Evolutionary conservation across 2,888 invertebrate species (phyloP), one percentile per base, ranked within the genome.

Genomic region (Subacronicta megacephala): DNA sequence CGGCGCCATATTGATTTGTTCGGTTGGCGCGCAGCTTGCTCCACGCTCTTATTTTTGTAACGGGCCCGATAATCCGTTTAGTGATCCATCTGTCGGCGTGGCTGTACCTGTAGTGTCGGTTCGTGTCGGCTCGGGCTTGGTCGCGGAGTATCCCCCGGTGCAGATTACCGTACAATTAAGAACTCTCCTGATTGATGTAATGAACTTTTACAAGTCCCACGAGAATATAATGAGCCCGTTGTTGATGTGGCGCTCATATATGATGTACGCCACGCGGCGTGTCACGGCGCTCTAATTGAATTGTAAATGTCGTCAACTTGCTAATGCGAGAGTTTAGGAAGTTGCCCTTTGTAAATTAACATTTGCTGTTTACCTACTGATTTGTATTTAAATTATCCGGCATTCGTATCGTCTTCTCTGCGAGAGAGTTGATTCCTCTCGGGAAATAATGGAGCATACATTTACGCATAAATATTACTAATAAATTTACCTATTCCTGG

Each of bases 391-490:
- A 66, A 63, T 62, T 45, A 51, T 54, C 40, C 37, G 29, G 50
- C 36, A 60, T 63, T 61, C 51, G 62, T 53, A 47, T 57, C 49
- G 45, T 54, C 55, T 46, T 64, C 53, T 44, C 50, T 35, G 51
- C 29, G 44, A 53, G 42, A 51, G 13, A 42, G 71, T 62, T 74
- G 59, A 76, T 77, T 73, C 77, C 81, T 81, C 80, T 38, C 44
- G 78, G 79, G 79, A 81, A 75, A 79, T 70, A 62, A 29, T 20
- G 45, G 55, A 53, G 45, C 56, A 55, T 60, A 59, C 61, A 72
- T 63, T 71, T 69, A 52, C 64, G 51, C 73, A 72, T 75, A 66
- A 69, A 78, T 62, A 62, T 61, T 67, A 72, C 62, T 70, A 73
- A 74, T 67, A 17, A 45, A 67, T 58, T 54, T 62, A 45, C 36